Conservation (phyloP, 2,888 invertebrate species). For the Syrista parreyssii region DNA sequence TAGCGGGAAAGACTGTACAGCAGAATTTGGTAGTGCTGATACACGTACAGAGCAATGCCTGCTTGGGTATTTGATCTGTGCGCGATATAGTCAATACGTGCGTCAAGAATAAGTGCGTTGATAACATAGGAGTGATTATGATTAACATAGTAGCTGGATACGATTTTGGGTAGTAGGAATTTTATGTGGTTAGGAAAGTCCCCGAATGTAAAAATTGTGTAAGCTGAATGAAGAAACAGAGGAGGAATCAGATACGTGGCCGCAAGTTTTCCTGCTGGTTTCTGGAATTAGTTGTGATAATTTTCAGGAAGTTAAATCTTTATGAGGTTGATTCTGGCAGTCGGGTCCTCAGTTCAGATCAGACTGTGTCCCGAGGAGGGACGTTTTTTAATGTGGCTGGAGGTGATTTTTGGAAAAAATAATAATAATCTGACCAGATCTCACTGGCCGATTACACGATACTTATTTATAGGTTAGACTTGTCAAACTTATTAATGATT, state of each 20-base stretch:
- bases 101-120: no score
- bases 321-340: not conserved
- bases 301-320: not conserved
- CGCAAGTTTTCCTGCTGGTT: slow-evolving; percentile 39
- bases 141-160: not conserved
- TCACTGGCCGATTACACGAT: not conserved
- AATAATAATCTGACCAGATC: no score
- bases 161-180: not conserved
- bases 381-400: not conserved
- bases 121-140: not conserved
- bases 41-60: no score
- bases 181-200: not conserved
- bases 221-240: not conserved
- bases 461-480: not conserved
- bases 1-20: no score
- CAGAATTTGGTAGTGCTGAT: no score
- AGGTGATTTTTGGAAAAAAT: not conserved
- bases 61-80: no score
- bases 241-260: slow-evolving; percentile 19
- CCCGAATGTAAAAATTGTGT: not conserved
- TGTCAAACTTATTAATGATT: not conserved
- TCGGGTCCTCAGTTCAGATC: not conserved
- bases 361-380: no score
- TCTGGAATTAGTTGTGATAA: slow-evolving; percentile 26
- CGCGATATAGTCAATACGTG: no score